Percentiles rank a stretch among this genome's conserved stretches.
phyloP scores from a whole-genome alignment of 2,797 vertebrate genomes.

The Poecilia picta region DNA sequence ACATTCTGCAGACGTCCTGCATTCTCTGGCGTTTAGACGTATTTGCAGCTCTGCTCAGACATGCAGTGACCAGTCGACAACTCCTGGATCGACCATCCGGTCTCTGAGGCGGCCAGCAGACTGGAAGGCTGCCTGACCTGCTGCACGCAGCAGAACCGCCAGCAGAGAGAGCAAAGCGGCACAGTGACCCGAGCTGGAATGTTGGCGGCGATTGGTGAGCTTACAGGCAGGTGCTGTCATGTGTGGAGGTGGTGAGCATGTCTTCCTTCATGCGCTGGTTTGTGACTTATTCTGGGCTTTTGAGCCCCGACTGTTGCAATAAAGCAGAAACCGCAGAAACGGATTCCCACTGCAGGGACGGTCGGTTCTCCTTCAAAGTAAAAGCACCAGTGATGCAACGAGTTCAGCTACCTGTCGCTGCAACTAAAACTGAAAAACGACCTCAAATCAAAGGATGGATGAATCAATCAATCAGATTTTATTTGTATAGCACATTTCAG shows the following conservation, averaged over 20 bases:
- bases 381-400: not conserved
- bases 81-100: constrained; percentile 11
- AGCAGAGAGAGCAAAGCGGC: constrained; percentile 22
- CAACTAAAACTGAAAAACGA: not conserved
- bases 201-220: constrained; percentile 13
- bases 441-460: not conserved
- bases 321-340: not conserved
- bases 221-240: not conserved
- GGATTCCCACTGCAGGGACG: not conserved
- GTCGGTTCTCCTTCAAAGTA: not conserved
- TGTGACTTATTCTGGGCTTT: not conserved
- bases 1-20: not conserved
- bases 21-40: constrained; percentile 47
- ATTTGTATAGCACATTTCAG: too few relatives aligned
- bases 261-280: not conserved
- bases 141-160: constrained; percentile 27
- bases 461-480: too few relatives aligned
- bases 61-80: constrained; percentile 52
- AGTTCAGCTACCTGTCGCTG: not conserved
- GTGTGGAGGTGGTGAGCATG: not conserved
- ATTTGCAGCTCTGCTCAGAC: constrained; percentile 38
- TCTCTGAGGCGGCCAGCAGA: constrained; percentile 35
- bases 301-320: not conserved
- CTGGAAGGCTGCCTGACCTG: constrained; percentile 31
- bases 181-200: constrained; percentile 25